Percentiles rank a stretch among this genome's conserved stretches.
Conservation (phyloP, 23 tunicate genomes). For the Corella eumyota region DNA sequence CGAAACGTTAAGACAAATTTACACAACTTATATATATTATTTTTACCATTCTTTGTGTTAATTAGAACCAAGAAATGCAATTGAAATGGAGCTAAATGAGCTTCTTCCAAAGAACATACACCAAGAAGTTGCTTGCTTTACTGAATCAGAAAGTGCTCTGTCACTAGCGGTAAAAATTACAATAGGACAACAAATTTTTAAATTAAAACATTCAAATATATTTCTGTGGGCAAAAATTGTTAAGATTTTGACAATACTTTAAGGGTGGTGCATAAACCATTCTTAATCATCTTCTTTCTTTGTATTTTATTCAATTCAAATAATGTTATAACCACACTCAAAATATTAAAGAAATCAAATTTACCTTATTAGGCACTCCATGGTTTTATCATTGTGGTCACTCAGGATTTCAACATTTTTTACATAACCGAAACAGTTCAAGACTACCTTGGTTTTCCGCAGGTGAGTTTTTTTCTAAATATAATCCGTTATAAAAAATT, state of each 20-base stretch:
- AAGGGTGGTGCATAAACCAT: no score
- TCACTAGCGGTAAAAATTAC: constrained; percentile 34
- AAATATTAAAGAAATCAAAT: no score
- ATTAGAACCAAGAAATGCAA: neutral
- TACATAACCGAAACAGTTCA: constrained; percentile 79
- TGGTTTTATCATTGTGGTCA: constrained; percentile 90
- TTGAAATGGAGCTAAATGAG: constrained; percentile 24
- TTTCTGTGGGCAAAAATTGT: no score
- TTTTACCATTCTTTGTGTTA: no score
- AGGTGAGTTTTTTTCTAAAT: constrained; percentile 30
- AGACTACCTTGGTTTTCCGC: constrained; percentile 91
- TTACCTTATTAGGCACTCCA: constrained; percentile 97
- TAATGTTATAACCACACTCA: no score
- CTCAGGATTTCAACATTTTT: constrained; percentile 80
- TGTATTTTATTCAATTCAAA: no score
- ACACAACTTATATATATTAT: no score
- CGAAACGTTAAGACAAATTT: no score
- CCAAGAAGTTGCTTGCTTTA: constrained; percentile 20
- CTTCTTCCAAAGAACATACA: neutral
- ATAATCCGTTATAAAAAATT: neutral
- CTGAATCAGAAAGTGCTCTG: constrained; percentile 38
- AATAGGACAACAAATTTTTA: no score
- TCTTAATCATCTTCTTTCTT: no score
- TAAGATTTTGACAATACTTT: no score
- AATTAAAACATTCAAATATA: no score